Evolutionary conservation across 2,797 vertebrate species (phyloP).

Genomic region (Craterocephalus amniculus): DNA sequence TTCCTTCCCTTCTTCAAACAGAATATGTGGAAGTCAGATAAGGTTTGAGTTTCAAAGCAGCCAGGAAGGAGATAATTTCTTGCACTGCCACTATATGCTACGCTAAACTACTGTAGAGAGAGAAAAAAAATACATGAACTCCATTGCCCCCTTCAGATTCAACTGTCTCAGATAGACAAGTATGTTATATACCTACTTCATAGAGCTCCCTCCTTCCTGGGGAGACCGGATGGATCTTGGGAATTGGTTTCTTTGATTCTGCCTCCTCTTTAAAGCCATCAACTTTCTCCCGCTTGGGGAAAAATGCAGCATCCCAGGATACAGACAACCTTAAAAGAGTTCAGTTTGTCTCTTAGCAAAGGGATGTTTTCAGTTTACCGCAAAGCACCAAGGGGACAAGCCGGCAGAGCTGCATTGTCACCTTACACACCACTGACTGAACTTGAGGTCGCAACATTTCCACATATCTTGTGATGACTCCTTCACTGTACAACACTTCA

Average conservation of each 20-base stretch:
- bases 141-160: constrained; percentile 36
- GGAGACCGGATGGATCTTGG: constrained; percentile 10
- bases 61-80: constrained; percentile 24
- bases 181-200: constrained; percentile 45
- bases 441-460: constrained; percentile 8
- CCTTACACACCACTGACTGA: constrained; percentile 10
- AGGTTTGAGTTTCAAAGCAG: constrained; percentile 51
- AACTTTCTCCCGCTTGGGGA: constrained; percentile 23
- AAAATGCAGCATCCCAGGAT: constrained; percentile 7
- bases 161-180: constrained; percentile 43
- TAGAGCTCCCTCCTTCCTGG: constrained; percentile 39
- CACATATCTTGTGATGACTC: constrained; percentile 22
- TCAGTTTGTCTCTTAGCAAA: constrained; percentile 22
- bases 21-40: constrained; percentile 35
- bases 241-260: constrained; percentile 48
- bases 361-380: constrained; percentile 12
- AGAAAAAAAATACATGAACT: constrained; percentile 15
- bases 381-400: constrained; percentile 22
- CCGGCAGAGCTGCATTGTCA: constrained; percentile 11
- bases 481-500: constrained; percentile 8
- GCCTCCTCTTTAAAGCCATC: constrained; percentile 40
- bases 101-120: constrained; percentile 7
- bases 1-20: constrained; percentile 33
- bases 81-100: constrained; percentile 17
- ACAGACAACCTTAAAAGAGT: constrained; percentile 25